Percentiles rank a stretch among this genome's conserved stretches.
Conservation (phyloP, 1,140 invertebrate species). For the Drosophila nigrodunni region DNA sequence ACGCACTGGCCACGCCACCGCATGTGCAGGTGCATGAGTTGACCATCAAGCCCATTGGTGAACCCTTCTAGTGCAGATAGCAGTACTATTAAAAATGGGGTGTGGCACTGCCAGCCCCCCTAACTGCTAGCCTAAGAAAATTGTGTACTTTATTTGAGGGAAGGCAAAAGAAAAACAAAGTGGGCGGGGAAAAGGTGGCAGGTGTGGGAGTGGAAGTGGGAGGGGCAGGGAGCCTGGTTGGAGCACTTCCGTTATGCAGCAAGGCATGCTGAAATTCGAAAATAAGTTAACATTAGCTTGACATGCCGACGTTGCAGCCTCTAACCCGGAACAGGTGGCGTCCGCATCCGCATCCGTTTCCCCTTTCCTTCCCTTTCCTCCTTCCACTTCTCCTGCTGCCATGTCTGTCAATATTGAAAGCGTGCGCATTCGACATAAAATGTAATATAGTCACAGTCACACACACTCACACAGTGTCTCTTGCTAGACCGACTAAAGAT, state of each 20-base stretch:
- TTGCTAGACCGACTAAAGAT: slow-evolving; percentile 20
- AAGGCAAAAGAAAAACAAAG: too few relatives aligned
- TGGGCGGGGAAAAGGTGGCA: slow-evolving; percentile 22
- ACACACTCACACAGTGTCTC: slow-evolving; percentile 9
- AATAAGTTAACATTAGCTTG: slow-evolving; percentile 79
- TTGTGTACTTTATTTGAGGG: slow-evolving; percentile 60
- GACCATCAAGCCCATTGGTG: slow-evolving; percentile 80
- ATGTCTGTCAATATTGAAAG: slow-evolving; percentile 78
- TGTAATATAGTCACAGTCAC: slow-evolving; percentile 73
- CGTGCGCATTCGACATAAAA: slow-evolving; percentile 79
- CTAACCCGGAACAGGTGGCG: slow-evolving; percentile 54
- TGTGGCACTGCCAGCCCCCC: slow-evolving; percentile 9
- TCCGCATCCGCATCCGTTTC: slow-evolving; percentile 49
- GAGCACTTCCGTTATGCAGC: slow-evolving; percentile 47
- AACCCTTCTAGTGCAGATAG: slow-evolving; percentile 49
- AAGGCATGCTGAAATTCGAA: slow-evolving; percentile 58
- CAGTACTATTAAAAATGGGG: slow-evolving; percentile 23
- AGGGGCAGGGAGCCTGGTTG: not conserved
- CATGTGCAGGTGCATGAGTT: slow-evolving; percentile 86
- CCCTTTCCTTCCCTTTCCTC: not conserved
- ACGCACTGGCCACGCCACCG: slow-evolving; percentile 86
- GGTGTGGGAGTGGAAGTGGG: not conserved
- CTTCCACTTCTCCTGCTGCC: slow-evolving; percentile 8
- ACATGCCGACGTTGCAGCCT: slow-evolving; percentile 32
- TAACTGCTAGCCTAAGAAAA: slow-evolving; percentile 30